Percentiles rank a stretch among this genome's conserved stretches.
Evolutionary conservation across 2,888 invertebrate species (phyloP).

Genomic region (Galerucella pusilla): DNA sequence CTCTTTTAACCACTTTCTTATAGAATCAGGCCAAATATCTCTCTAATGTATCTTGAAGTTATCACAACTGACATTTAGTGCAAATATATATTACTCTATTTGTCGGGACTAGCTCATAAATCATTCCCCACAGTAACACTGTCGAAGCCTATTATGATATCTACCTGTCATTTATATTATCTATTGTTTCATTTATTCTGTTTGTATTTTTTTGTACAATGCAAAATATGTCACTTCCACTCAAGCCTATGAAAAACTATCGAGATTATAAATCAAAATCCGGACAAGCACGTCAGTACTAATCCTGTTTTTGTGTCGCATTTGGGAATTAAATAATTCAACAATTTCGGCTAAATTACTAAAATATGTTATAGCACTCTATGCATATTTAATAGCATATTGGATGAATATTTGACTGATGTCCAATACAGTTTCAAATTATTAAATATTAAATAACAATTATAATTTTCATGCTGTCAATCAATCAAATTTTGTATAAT

Average conservation of each 20-base stretch:
- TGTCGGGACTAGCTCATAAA: background rate
- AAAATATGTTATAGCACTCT: slow-evolving; percentile 47
- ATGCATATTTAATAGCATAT: slow-evolving; percentile 52
- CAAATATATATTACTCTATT: no score
- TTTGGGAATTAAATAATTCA: slow-evolving; percentile 47
- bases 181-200: slow-evolving; percentile 10
- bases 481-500: slow-evolving; percentile 49
- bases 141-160: background rate
- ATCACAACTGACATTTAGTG: no score
- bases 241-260: slow-evolving; percentile 39
- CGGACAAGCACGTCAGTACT: slow-evolving; percentile 39
- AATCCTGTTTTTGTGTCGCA: slow-evolving; percentile 37
- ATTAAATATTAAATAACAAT: slow-evolving; percentile 61
- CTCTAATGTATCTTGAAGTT: no score
- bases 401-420: slow-evolving; percentile 56
- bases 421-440: slow-evolving; percentile 55
- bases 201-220: slow-evolving; percentile 17
- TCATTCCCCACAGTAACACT: background rate
- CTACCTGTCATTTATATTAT: slow-evolving; percentile 20
- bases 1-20: no score
- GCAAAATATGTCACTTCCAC: slow-evolving; percentile 26
- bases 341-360: slow-evolving; percentile 47
- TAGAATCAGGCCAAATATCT: no score
- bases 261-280: slow-evolving; percentile 40
- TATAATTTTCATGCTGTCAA: slow-evolving; percentile 58